Evolutionary conservation across 2,113 vertebrate species (phyloP).

Genomic region (Etheostoma spectabile): DNA sequence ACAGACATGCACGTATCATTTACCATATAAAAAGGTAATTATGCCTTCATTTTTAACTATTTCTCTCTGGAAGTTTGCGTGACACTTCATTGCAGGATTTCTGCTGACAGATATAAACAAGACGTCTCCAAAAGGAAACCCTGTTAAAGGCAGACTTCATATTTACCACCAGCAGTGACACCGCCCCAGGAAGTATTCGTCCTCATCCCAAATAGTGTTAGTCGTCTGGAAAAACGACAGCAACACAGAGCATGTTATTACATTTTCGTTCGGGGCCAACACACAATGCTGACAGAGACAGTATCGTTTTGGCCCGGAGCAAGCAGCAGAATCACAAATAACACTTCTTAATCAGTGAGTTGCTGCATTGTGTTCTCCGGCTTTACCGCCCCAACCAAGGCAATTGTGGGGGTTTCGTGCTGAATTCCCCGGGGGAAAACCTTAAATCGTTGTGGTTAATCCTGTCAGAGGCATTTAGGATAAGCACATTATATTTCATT

Average conservation of each 20-base stretch:
- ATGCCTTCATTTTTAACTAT: slow-evolving; percentile 4
- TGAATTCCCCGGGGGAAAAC: slow-evolving; percentile 37
- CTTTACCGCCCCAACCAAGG: slow-evolving; percentile 49
- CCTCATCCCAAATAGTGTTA: slow-evolving; percentile 56
- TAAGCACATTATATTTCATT: slow-evolving; percentile 80
- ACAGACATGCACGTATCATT: slow-evolving; percentile 20
- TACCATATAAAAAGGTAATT: background rate
- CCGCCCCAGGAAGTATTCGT: slow-evolving; percentile 47
- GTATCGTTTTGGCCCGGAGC: slow-evolving; percentile 38
- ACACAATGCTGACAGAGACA: slow-evolving; percentile 61
- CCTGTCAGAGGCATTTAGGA: slow-evolving; percentile 78
- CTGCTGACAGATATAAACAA: background rate
- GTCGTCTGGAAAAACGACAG: slow-evolving; percentile 57
- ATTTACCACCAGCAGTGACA: slow-evolving; percentile 50
- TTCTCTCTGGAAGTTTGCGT: background rate
- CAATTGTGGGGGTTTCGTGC: slow-evolving; percentile 55
- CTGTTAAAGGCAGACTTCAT: slow-evolving; percentile 21
- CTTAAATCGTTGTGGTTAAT: slow-evolving; percentile 78
- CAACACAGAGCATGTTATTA: slow-evolving; percentile 59
- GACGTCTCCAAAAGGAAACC: background rate
- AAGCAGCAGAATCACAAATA: slow-evolving; percentile 64
- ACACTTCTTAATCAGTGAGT: slow-evolving; percentile 63
- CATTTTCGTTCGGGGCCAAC: slow-evolving; percentile 57
- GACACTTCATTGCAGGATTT: background rate
- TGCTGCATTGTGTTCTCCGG: slow-evolving; percentile 52